Percentiles rank a stretch among this genome's conserved stretches.
Evolutionary conservation across 2,888 invertebrate genomes (phyloP).

Genomic region (Hydropsyche betteni): DNA sequence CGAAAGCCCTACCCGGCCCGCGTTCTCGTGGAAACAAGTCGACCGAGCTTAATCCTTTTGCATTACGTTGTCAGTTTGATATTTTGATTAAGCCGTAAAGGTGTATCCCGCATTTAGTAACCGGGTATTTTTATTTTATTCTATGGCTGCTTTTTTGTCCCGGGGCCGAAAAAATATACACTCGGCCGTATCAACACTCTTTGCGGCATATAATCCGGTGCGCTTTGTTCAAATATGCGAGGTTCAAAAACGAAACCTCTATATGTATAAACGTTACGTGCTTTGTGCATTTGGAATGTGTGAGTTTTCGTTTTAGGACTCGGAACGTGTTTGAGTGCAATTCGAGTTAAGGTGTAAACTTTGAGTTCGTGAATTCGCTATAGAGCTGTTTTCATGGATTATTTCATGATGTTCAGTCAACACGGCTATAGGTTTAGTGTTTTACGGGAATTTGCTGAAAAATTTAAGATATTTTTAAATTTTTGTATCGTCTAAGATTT

Average conservation of each 20-base stretch:
- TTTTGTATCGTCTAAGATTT: too few species aligned
- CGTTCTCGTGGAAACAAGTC: constrained; percentile 11
- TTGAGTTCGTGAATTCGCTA: too few species aligned
- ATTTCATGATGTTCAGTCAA: too few species aligned
- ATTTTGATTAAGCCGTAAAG: constrained; percentile 32
- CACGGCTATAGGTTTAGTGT: too few species aligned
- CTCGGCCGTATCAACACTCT: constrained; percentile 17
- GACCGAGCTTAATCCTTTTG: constrained; percentile 26
- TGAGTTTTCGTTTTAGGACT: too few species aligned
- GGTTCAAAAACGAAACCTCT: background rate
- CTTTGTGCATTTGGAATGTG: too few species aligned
- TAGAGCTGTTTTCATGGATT: too few species aligned
- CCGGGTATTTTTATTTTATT: too few species aligned
- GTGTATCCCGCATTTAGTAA: constrained; percentile 21
- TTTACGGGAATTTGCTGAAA: too few species aligned
- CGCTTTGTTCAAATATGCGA: constrained; percentile 20
- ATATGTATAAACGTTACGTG: background rate
- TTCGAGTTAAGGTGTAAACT: too few species aligned
- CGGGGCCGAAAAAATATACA: background rate
- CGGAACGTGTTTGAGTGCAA: too few species aligned
- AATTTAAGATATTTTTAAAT: too few species aligned
- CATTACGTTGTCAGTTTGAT: constrained; percentile 30
- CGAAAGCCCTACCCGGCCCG: constrained; percentile 5
- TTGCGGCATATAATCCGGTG: constrained; percentile 7
- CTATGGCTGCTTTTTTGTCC: background rate